Conservation (phyloP, 1,140 invertebrate species). For the Listronotus bonariensis region DNA sequence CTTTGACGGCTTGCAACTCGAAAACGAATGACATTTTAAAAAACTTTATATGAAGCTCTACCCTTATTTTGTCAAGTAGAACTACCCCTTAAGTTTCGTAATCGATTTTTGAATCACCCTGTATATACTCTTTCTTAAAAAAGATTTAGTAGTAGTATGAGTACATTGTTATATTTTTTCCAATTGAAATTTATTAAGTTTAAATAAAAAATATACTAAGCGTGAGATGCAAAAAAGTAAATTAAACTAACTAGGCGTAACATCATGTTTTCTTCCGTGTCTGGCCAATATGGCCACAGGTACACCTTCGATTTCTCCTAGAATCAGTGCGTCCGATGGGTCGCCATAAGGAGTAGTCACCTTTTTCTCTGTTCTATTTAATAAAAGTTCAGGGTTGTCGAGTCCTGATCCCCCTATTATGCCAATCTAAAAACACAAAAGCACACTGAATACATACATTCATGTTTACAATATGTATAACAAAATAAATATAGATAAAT, state of each 20-base stretch:
- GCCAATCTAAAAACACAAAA: constrained; percentile 84
- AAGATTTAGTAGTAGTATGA: no score
- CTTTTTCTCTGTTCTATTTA: constrained; percentile 65
- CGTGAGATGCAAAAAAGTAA: constrained; percentile 64
- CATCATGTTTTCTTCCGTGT: constrained; percentile 85
- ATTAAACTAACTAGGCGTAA: constrained; percentile 72
- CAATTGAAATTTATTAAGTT: no score
- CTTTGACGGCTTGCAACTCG: no score
- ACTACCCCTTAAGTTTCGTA: no score
- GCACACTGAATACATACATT: no score
- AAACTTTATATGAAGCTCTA: no score
- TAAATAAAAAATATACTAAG: not conserved
- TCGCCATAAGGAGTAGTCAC: constrained; percentile 83
- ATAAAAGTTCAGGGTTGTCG: constrained; percentile 82
- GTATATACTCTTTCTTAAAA: no score
- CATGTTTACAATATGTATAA: not conserved
- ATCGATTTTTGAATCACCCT: no score
- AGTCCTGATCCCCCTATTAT: constrained; percentile 96
- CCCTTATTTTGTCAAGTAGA: no score
- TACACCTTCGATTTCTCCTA: constrained; percentile 76
- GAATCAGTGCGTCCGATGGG: constrained; percentile 82
- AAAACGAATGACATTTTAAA: no score
- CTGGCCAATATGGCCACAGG: constrained; percentile 84
- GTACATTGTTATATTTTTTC: no score
- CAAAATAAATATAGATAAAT: not conserved